Conservation (phyloP, 2,113 vertebrate species). For the Python bivittatus region DNA sequence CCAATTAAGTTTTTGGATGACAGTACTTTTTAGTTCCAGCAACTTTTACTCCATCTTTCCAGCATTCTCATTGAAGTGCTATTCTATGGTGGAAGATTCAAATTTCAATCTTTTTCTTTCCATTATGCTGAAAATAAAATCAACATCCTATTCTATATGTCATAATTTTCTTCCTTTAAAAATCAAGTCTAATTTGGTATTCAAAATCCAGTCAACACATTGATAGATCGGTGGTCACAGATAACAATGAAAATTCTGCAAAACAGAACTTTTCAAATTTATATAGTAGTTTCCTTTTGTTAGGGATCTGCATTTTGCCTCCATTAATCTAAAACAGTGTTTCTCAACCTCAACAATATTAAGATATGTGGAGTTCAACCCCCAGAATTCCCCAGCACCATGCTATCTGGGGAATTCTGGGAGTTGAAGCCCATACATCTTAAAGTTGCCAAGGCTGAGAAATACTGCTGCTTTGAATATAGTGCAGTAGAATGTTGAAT, state of each 20-base stretch:
- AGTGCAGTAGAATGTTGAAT: background rate
- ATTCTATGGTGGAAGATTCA: background rate
- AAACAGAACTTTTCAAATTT: background rate
- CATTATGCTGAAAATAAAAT: background rate
- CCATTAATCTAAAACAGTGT: background rate
- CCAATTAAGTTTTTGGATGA: conserved; percentile 35
- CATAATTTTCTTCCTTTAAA: background rate
- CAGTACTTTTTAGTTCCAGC: conserved; percentile 3
- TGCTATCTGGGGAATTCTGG: too few species aligned
- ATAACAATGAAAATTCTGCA: background rate
- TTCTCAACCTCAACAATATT: background rate
- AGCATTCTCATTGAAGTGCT: background rate
- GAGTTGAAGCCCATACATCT: too few species aligned
- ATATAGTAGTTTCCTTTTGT: background rate
- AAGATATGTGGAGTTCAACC: background rate
- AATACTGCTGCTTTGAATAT: background rate
- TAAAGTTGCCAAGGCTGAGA: background rate
- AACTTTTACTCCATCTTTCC: background rate
- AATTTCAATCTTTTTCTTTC: background rate
- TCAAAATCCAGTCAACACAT: background rate
- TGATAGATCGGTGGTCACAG: background rate
- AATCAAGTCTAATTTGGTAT: background rate
- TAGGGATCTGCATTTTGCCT: background rate
- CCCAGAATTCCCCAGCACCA: background rate
- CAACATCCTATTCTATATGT: background rate